A percentile compares a stretch with the other conserved stretches of the same genome.
phyloP scores from a whole-genome alignment of 2,888 invertebrate genomes.

The Galeopsomyia nigrocyanea region DNA sequence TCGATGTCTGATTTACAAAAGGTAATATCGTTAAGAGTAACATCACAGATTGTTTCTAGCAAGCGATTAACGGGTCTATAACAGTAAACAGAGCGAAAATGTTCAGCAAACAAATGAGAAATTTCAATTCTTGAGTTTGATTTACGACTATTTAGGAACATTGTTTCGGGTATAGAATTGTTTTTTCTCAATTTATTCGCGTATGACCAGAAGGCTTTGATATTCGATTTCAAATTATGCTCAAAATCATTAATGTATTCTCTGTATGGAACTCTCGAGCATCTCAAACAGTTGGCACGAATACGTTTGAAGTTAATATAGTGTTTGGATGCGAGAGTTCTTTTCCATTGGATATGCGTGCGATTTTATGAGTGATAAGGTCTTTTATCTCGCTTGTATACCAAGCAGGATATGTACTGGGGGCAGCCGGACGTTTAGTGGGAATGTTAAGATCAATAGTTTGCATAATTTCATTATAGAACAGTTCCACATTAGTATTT shows the following conservation, averaged over 20 bases:
- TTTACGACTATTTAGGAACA: background rate
- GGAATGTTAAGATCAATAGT: background rate
- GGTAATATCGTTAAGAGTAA: background rate
- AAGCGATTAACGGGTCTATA: background rate
- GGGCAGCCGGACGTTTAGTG: background rate
- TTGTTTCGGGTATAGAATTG: background rate
- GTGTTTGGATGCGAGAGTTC: background rate
- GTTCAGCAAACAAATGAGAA: background rate
- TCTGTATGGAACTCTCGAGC: background rate
- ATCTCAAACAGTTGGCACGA: background rate
- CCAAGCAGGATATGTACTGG: conserved; percentile 16
- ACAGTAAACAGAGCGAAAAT: background rate
- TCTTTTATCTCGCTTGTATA: conserved; percentile 12
- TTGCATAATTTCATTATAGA: background rate
- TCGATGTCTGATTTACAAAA: too few relatives aligned
- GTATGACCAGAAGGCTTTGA: background rate
- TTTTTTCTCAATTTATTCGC: background rate
- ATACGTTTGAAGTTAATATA: background rate
- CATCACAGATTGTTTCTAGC: background rate
- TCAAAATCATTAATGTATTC: background rate
- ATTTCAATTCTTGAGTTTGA: background rate
- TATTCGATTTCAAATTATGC: background rate
- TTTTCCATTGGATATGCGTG: conserved; percentile 15
- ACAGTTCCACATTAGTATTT: background rate
- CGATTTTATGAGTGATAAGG: conserved; percentile 17